Conservation (phyloP, 1,140 invertebrate species). For the Papilio polytes region DNA sequence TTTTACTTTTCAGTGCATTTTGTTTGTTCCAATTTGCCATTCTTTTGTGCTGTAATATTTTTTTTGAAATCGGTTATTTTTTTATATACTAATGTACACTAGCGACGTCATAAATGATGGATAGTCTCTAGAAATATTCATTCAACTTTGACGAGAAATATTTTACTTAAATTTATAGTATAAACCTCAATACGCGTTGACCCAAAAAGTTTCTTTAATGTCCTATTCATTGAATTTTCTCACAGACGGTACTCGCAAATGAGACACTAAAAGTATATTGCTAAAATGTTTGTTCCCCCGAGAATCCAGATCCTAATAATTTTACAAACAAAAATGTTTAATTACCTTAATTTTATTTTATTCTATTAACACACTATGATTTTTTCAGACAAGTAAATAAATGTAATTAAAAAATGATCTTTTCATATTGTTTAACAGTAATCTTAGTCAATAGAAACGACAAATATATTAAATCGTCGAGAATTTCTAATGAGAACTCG, state of each 20-base stretch:
- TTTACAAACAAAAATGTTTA: background rate
- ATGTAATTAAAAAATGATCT: background rate
- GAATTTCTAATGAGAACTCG: background rate
- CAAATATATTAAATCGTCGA: background rate
- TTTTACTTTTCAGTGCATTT: too few species aligned
- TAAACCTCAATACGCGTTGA: constrained; percentile 13
- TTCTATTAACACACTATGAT: background rate
- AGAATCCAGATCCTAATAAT: background rate
- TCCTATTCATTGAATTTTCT: constrained; percentile 12
- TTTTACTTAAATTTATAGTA: constrained; percentile 17
- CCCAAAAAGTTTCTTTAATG: constrained; percentile 22
- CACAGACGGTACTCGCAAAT: constrained; percentile 2
- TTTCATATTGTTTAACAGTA: background rate
- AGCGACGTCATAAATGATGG: background rate
- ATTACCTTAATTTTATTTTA: background rate
- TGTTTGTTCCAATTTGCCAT: too few species aligned
- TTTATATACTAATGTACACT: background rate
- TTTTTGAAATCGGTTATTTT: background rate
- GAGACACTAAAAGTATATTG: constrained; percentile 16
- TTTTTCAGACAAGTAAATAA: background rate
- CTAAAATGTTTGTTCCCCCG: background rate
- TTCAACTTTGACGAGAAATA: constrained; percentile 5
- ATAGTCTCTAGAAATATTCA: background rate
- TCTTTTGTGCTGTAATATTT: too few species aligned
- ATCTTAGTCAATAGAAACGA: background rate